phyloP scores from a whole-genome alignment of 2,888 invertebrate species.

The Octonoba sinensis region DNA sequence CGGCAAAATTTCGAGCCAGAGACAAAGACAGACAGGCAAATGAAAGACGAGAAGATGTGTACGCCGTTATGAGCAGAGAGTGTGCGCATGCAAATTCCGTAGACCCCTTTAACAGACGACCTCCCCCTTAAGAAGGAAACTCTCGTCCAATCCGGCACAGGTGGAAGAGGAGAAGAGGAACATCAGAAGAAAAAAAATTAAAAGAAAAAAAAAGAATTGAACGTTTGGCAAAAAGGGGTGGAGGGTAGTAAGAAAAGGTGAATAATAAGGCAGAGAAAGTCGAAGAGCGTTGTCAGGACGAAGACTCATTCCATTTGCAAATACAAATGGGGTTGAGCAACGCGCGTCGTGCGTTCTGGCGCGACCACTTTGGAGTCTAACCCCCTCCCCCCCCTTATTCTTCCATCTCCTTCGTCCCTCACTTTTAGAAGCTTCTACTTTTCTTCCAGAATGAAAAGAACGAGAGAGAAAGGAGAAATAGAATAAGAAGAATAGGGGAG shows the following conservation, averaged over 20 bases:
- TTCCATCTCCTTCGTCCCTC: conserved; percentile 10
- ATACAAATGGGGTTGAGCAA: conserved; percentile 52
- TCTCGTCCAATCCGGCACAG: conserved; percentile 35
- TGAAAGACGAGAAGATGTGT: conserved; percentile 39
- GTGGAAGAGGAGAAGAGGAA: conserved; percentile 24
- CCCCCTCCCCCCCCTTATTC: not conserved
- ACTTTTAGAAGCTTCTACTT: conserved; percentile 42
- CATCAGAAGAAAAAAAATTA: not conserved
- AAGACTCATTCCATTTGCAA: conserved; percentile 62
- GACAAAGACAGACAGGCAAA: conserved; percentile 30
- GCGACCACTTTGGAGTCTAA: conserved; percentile 56
- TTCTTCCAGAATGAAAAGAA: conserved; percentile 27
- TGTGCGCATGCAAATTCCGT: conserved; percentile 53
- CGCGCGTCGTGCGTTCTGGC: conserved; percentile 40
- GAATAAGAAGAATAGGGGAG: conserved; percentile 4
- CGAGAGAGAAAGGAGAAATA: not conserved
- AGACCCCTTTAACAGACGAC: conserved; percentile 1
- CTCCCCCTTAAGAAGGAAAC: not conserved
- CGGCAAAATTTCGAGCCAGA: conserved; percentile 4
- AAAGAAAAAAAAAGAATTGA: conserved; percentile 11
- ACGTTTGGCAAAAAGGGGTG: conserved; percentile 1
- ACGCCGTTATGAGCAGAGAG: conserved; percentile 46
- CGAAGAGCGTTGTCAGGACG: conserved; percentile 59
- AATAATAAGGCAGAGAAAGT: conserved; percentile 62
- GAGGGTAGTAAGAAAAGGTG: conserved; percentile 32